A percentile compares a stretch with the other conserved stretches of the same genome.
Conservation (phyloP, 2,113 vertebrate genomes). For the Microcebus jonahi region DNA sequence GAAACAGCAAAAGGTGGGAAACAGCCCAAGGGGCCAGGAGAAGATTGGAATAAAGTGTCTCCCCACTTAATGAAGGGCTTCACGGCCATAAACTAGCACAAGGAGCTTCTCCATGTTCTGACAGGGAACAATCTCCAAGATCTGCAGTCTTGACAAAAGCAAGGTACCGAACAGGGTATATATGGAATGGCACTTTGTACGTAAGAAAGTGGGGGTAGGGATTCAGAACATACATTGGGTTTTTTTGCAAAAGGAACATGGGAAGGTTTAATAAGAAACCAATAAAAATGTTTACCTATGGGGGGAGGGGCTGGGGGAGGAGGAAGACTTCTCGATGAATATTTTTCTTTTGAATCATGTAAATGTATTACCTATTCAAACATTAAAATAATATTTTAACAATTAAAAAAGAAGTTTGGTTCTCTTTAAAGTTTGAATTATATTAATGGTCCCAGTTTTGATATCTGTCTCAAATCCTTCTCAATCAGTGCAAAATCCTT, state of each 20-base stretch:
- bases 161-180: background rate
- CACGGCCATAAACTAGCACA: background rate
- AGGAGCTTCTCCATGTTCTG: background rate
- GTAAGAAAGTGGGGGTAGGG: background rate
- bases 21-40: background rate
- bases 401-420: background rate
- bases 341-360: slow-evolving; percentile 40
- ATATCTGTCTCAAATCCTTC: background rate
- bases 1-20: background rate
- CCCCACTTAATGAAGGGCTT: background rate
- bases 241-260: slow-evolving; percentile 23
- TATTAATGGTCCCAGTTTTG: background rate
- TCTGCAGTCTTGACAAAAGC: background rate
- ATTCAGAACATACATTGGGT: background rate
- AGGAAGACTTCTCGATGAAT: background rate
- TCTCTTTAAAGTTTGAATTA: slow-evolving; percentile 24
- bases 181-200: background rate
- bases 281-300: slow-evolving; percentile 23
- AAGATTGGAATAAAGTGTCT: background rate
- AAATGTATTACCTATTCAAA: slow-evolving; percentile 31
- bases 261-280: slow-evolving; percentile 40
- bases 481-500: background rate
- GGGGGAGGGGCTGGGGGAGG: background rate
- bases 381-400: slow-evolving; percentile 37
- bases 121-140: background rate